Base-by-base conservation (phyloP, 92 coral and sea anemone species). In the Paramuricea clavata region DNA sequence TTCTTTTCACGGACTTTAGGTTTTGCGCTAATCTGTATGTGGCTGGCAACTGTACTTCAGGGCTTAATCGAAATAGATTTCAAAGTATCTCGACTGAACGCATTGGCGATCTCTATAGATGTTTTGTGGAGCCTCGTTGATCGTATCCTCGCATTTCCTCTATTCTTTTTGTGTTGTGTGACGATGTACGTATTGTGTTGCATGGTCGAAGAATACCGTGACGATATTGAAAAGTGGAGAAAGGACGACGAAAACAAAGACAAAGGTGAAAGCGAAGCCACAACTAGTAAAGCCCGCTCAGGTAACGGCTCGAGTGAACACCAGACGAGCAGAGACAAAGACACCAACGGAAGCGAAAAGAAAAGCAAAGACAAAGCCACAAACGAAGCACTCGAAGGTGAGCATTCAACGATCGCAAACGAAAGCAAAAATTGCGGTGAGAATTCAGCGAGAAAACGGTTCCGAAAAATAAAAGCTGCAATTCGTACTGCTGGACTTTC, bases 201-300 rank as follows among this genome's bases (percentile, higher is more conserved):
- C 43, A 70, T 70, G 76, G 76, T 70, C 76, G 76, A 70, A n/a
- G 44, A 70, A 19, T 70, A 70, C 25, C 2, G 49, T 43, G 52
- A 70, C 2, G 1, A 11, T 0, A 70, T 70, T 19, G 2, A 34
- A 70, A n/a, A 30, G 1, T 70, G 76, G 15, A 39, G 10, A 4
- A 39, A 39, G 44, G 44, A 39, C 44, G 44, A 39, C n/a, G n/a
- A n/a, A n/a, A n/a, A n/a, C n/a, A n/a, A n/a, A n/a, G n/a, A n/a
- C n/a, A n/a, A n/a, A n/a, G n/a, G n/a, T n/a, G n/a, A n/a, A n/a
- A n/a, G n/a, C n/a, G n/a, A n/a, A n/a, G n/a, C n/a, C n/a, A n/a
- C n/a, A n/a, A n/a, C n/a, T n/a, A n/a, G n/a, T n/a, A n/a, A n/a
- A n/a, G n/a, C n/a, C n/a, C n/a, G n/a, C n/a, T n/a, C n/a, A n/a